These are phyloP conservation scores for Drosophila robusta DNA, from an alignment of 2,888 invertebrate species.

Conservation along the genomic window DNA sequence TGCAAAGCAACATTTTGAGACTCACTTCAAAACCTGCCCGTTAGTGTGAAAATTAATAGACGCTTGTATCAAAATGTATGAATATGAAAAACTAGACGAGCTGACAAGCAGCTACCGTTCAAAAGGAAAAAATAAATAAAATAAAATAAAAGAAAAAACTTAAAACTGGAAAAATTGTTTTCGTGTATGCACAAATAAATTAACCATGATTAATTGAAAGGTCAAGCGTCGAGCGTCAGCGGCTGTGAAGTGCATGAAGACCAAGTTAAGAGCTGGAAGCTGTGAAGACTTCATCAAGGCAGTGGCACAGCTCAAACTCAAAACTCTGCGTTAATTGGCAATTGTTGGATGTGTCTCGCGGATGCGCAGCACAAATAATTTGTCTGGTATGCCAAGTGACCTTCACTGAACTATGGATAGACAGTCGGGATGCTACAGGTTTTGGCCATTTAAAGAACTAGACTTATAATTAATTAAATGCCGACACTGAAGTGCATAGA, in stretches of 20 bases:
- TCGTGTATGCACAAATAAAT: conserved; percentile 53
- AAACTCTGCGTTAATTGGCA: conserved; percentile 53
- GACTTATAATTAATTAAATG: conserved; percentile 53
- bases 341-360: conserved; percentile 46
- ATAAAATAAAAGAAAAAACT: not conserved
- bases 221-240: conserved; percentile 55
- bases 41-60: conserved; percentile 67
- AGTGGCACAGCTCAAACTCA: conserved; percentile 14
- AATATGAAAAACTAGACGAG: conserved; percentile 55
- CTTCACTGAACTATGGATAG: conserved; percentile 37
- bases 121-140: conserved; percentile 2
- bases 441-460: conserved; percentile 17
- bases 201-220: conserved; percentile 75
- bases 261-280: conserved; percentile 31
- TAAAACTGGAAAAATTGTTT: conserved; percentile 47
- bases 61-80: conserved; percentile 32
- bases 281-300: conserved; percentile 53
- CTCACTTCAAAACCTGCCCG: conserved; percentile 34
- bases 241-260: conserved; percentile 52
- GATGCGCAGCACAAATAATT: conserved; percentile 24
- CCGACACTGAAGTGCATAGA: conserved; percentile 51
- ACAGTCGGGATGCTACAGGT: conserved; percentile 37
- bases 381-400: conserved; percentile 28
- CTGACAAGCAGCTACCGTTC: conserved; percentile 65
- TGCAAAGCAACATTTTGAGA: conserved; percentile 30